Evolutionary conservation across 2,797 vertebrate genomes (phyloP), one percentile per base, ranked within the genome.

Genomic region (Esox masquinongy): DNA sequence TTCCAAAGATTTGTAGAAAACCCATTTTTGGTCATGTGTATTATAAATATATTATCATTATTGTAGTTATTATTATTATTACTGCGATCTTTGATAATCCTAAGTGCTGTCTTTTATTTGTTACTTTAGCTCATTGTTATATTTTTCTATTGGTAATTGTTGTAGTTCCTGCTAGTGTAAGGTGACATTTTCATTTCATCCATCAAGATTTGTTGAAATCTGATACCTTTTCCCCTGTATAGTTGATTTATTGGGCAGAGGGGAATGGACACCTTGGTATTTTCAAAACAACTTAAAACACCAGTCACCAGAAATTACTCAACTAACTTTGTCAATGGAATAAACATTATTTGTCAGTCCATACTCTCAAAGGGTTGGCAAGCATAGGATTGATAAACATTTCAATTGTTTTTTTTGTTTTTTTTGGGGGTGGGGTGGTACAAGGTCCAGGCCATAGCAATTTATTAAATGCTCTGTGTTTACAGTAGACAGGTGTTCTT

Each of bases 1-100:
- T 94, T 94, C 94, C 94, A 94, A 94, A 94, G 94, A 94, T 92
- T 92, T 92, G 88, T 94, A 92, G 92, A 91, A 53, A 90, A 93
- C 92, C 93, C 92, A 93, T 93, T 90, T 90, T 88, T 89, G 88
- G 87, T 80, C 90, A 79, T 89, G 87, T 92, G 88, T 92, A 90
- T 61, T 22, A 61, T 87, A 90, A 88, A 90, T 90, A 92, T 91
- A 89, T 88, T 89, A 87, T 84, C 85, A 88, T 89, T 24, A 11
- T 59, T 24, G 56, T 59, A 16, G 56, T 59, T 24, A 61, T 24
- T 22, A 80, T 91, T 51, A 75, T 87, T 86, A 88, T 84, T 77
- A 89, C 90, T 88, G 87, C 88, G 79, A 88, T 85, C 84, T 78
- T 86, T 79, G 85, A 85, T 86, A 79, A 88, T 91, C 84, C 73